phyloP scores from a whole-genome alignment of 2,797 vertebrate genomes.

The Orientallactaga sibirica region DNA sequence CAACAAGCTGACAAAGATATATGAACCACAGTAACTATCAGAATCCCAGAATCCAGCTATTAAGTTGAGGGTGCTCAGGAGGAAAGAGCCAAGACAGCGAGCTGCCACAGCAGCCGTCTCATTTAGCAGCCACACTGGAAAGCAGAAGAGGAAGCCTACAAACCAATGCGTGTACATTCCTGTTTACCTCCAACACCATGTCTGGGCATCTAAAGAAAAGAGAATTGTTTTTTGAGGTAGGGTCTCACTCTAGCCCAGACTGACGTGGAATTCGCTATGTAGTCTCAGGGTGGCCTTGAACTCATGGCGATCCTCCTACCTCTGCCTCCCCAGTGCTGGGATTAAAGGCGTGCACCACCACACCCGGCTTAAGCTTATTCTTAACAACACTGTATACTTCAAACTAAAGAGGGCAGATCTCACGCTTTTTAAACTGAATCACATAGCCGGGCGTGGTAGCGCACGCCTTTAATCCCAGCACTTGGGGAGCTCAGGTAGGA shows the following conservation, averaged over 20 bases:
- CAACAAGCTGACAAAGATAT: not conserved
- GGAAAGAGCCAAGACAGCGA: not conserved
- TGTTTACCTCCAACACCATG: not conserved
- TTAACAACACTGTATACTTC: not conserved
- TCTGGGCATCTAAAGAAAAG: not conserved
- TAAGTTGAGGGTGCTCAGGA: not conserved
- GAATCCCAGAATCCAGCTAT: conserved; percentile 37
- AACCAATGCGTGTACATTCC: not conserved
- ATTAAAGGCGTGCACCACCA: no score
- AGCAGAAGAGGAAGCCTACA: not conserved
- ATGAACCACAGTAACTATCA: not conserved
- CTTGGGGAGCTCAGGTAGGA: no score
- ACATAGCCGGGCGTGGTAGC: no score
- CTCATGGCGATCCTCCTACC: no score
- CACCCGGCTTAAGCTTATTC: not conserved
- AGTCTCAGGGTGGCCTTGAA: no score
- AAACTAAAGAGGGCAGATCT: not conserved
- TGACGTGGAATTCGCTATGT: no score
- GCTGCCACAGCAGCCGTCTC: not conserved
- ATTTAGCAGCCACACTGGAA: not conserved
- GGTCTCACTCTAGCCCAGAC: no score
- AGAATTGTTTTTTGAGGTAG: no score
- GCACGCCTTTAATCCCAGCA: no score
- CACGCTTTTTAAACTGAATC: not conserved
- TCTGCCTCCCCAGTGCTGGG: no score